Base-by-base conservation (phyloP, 2,888 invertebrate species). In the Sepiola atlantica region DNA sequence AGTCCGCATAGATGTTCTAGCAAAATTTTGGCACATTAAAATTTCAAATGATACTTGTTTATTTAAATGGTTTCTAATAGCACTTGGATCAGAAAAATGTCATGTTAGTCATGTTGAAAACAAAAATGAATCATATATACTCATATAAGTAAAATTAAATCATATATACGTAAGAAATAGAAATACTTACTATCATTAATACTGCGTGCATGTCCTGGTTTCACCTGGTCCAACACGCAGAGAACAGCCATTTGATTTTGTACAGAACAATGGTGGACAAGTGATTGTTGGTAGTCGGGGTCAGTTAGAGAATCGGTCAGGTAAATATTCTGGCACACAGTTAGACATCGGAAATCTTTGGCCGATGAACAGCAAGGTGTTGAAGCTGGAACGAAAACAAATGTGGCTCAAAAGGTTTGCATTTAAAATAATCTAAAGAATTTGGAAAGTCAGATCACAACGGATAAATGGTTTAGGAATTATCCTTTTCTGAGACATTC, bases 271-370 rank as follows among this genome's bases (percentile, higher is more conserved):
- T 92, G 92, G 18, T 92, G 92, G n/a, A 92, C 92, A 21, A 92
- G 28, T 1, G 92, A 45, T 92, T 92, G 92, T n/a, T 54, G 55
- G n/a, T 92, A 55, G 90, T 95, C 95, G 20, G 95, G 95, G 20
- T 92, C 94, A 54, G 94, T 95, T 54, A 94, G 94, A 16, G 95
- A 95, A 92, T 95, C 95, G 16, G 96, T 94, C 20, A 96, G 94
- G 94, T 96, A 96, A 94, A 95, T 95, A 45, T 95, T 95, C 94
- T 95, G 95, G 94, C 96, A 96, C 10, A 96, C 96, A 20, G 96
- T 95, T 94, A 95, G 95, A 94, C 96, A 96, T 28, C 95, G 95
- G 94, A 95, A 95, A 0, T 94, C 57, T 55, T 92, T 93, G 21
- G 96, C 95, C 93, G 92, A 45, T 3, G 92, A 92, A 92, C 92